Percentiles rank a stretch among this genome's conserved stretches.
phyloP scores from a whole-genome alignment of 2,888 invertebrate genomes.

The Lasioglossum vierecki region DNA sequence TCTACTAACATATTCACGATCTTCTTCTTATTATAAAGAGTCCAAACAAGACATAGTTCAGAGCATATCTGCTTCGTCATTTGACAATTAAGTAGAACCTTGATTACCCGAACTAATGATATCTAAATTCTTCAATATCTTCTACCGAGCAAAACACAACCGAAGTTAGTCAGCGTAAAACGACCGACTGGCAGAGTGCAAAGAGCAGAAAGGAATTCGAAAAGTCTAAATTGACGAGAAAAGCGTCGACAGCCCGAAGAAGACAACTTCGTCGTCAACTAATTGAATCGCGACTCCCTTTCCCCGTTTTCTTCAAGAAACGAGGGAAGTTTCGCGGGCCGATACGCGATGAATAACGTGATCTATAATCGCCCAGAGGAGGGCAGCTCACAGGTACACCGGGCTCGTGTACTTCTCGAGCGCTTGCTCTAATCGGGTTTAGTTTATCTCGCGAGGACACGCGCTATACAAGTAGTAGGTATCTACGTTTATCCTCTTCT shows the following conservation, averaged over 20 bases:
- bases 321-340: slow-evolving; percentile 31
- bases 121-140: too few relatives aligned
- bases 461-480: slow-evolving; percentile 74
- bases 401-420: slow-evolving; percentile 13
- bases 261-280: slow-evolving; percentile 57
- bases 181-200: not conserved
- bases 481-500: slow-evolving; percentile 56
- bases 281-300: slow-evolving; percentile 76
- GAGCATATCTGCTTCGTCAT: too few relatives aligned
- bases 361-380: slow-evolving; percentile 40
- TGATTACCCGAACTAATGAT: not conserved
- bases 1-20: not conserved
- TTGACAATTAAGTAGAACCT: too few relatives aligned
- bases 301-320: slow-evolving; percentile 12
- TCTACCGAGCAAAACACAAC: too few relatives aligned
- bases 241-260: not conserved
- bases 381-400: slow-evolving; percentile 15
- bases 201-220: not conserved
- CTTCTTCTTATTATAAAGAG: not conserved
- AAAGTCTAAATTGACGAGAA: not conserved
- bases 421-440: slow-evolving; percentile 73
- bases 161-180: not conserved
- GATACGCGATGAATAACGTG: slow-evolving; percentile 46
- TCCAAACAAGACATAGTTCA: too few relatives aligned
- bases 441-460: slow-evolving; percentile 79